phyloP scores from a whole-genome alignment of 2,888 invertebrate species.

The Ditylenchus weischeri region DNA sequence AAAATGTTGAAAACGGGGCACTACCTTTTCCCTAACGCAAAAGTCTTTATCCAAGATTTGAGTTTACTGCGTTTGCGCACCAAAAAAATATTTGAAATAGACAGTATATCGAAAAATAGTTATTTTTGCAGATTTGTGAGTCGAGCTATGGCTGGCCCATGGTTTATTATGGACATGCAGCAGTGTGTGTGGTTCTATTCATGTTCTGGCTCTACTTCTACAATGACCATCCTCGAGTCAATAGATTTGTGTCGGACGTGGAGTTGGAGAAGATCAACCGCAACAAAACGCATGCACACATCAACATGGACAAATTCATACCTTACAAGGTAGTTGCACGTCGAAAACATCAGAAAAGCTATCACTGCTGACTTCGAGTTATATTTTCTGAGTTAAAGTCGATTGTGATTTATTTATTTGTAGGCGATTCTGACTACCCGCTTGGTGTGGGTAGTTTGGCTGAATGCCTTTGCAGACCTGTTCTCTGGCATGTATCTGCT shows the following conservation, averaged over 20 bases:
- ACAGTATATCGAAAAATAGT: no score
- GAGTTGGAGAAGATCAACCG: conserved; percentile 29
- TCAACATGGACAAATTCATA: conserved; percentile 19
- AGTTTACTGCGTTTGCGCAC: no score
- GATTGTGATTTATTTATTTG: not conserved
- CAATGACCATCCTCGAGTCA: conserved; percentile 25
- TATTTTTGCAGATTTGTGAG: conserved; percentile 23
- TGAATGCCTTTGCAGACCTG: conserved; percentile 33
- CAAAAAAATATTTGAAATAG: no score
- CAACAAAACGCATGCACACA: conserved; percentile 24
- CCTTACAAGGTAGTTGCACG: conserved; percentile 23
- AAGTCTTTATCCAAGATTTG: no score
- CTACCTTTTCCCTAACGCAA: no score
- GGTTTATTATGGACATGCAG: conserved; percentile 33
- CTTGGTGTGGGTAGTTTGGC: conserved; percentile 28
- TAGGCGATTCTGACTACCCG: conserved; percentile 22
- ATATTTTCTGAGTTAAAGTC: no score
- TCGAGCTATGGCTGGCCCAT: conserved; percentile 33
- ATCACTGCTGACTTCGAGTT: no score
- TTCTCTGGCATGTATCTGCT: conserved; percentile 31
- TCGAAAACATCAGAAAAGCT: no score
- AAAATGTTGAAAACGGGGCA: no score
- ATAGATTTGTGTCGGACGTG: conserved; percentile 13
- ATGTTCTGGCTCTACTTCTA: conserved; percentile 30
- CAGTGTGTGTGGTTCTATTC: conserved; percentile 24